Evolutionary conservation across 2,888 invertebrate genomes (phyloP).

Genomic region (Coleophora flavipennella): DNA sequence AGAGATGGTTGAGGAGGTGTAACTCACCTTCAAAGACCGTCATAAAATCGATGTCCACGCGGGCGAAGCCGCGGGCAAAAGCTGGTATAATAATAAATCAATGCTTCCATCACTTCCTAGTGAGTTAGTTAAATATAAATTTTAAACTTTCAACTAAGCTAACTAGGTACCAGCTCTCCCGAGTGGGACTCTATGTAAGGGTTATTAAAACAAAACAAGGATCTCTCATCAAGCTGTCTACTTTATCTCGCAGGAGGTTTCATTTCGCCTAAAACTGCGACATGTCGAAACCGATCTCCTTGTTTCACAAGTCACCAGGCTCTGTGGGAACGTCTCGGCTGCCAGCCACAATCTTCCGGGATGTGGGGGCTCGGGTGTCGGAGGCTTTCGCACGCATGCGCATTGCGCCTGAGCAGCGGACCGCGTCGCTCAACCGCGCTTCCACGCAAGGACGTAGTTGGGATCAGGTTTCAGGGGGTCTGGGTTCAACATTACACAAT

Average conservation of each 20-base stretch:
- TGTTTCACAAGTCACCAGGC: constrained; percentile 1
- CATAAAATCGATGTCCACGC: too few species aligned
- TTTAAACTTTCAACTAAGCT: too few species aligned
- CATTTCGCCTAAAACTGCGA: not conserved
- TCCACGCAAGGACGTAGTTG: constrained; percentile 24
- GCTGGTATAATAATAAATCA: too few species aligned
- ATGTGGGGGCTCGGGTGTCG: constrained; percentile 64
- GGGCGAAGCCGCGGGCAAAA: too few species aligned
- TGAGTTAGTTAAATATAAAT: too few species aligned
- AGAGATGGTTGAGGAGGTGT: too few species aligned
- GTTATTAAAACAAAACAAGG: too few species aligned
- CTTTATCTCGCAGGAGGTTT: not conserved
- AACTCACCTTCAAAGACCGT: too few species aligned
- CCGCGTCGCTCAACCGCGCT: constrained; percentile 5
- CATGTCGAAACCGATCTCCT: constrained; percentile 1
- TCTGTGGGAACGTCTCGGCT: constrained; percentile 39
- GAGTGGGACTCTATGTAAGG: too few species aligned
- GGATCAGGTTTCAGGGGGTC: constrained; percentile 23
- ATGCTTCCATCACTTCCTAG: too few species aligned
- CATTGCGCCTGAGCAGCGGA: not conserved
- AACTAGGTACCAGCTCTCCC: too few species aligned
- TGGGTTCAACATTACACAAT: not conserved
- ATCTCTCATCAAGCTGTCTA: too few species aligned
- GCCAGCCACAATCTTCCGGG: constrained; percentile 64
- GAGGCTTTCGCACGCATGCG: constrained; percentile 55